Evolutionary conservation across 2,888 invertebrate species (phyloP).

Genomic region (Selenia dentaria): DNA sequence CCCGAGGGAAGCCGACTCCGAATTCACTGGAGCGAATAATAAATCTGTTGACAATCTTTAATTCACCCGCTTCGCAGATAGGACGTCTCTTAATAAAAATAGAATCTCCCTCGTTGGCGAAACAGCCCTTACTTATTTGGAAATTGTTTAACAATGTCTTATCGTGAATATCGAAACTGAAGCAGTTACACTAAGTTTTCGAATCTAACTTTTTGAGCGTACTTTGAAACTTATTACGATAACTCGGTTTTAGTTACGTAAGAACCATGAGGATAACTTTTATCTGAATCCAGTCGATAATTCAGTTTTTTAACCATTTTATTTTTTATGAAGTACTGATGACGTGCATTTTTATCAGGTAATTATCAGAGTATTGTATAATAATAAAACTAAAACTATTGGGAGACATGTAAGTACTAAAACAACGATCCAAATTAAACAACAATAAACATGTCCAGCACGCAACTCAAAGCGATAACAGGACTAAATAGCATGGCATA

Average conservation of each 20-base stretch:
- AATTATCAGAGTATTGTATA: no score
- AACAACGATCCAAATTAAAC: slow-evolving; percentile 2
- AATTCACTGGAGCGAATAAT: slow-evolving; percentile 79
- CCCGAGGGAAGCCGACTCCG: slow-evolving; percentile 55
- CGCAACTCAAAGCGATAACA: slow-evolving; percentile 24
- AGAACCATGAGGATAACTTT: slow-evolving; percentile 1
- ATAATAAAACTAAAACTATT: neutral
- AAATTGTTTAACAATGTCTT: slow-evolving; percentile 37
- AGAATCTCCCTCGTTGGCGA: slow-evolving; percentile 44
- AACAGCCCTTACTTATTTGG: slow-evolving; percentile 44
- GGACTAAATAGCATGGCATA: slow-evolving; percentile 54
- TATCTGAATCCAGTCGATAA: neutral
- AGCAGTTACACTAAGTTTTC: slow-evolving; percentile 33
- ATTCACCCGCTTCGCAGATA: slow-evolving; percentile 64
- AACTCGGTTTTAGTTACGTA: slow-evolving; percentile 15
- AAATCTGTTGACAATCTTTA: slow-evolving; percentile 83
- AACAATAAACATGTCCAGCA: slow-evolving; percentile 12
- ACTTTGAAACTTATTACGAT: slow-evolving; percentile 11
- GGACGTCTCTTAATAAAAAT: slow-evolving; percentile 58
- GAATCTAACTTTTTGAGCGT: slow-evolving; percentile 29
- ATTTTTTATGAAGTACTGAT: no score
- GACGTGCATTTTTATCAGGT: no score
- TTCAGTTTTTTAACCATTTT: no score
- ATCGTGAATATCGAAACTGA: slow-evolving; percentile 31
- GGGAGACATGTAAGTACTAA: neutral